Evolutionary conservation across 2,113 vertebrate genomes (phyloP).

Genomic region (Strigops habroptila): DNA sequence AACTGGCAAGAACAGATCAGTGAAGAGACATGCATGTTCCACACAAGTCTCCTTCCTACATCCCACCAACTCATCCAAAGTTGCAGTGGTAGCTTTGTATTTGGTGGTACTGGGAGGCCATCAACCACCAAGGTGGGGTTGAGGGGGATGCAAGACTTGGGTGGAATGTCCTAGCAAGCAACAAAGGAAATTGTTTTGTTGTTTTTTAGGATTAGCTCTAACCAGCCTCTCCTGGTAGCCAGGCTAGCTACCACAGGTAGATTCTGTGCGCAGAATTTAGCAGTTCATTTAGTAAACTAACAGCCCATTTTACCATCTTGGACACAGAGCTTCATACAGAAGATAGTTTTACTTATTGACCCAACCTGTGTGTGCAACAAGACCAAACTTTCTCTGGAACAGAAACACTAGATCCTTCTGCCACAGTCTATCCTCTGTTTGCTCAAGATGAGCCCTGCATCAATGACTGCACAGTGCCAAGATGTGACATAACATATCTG

Average conservation of each 20-base stretch:
- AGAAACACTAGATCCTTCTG: neutral
- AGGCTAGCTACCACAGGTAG: neutral
- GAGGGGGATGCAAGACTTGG: neutral
- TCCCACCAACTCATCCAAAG: neutral
- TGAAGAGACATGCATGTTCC: neutral
- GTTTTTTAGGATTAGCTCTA: neutral
- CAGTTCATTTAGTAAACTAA: neutral
- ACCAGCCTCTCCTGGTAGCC: neutral
- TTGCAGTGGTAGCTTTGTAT: neutral
- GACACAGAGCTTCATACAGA: neutral
- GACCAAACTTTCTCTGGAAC: neutral
- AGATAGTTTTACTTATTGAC: neutral
- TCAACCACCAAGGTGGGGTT: neutral
- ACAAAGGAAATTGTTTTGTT: neutral
- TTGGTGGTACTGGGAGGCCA: neutral
- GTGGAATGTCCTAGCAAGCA: neutral
- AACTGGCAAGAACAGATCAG: neutral
- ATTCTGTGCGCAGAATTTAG: neutral
- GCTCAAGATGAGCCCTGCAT: neutral
- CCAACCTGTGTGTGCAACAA: neutral
- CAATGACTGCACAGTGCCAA: neutral
- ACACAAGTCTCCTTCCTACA: neutral
- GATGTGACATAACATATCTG: neutral
- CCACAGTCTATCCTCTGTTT: neutral
- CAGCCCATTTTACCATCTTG: neutral